These are phyloP conservation scores for Limanda limanda DNA, from an alignment of 2,113 vertebrate genomes.

Conservation along the genomic window DNA sequence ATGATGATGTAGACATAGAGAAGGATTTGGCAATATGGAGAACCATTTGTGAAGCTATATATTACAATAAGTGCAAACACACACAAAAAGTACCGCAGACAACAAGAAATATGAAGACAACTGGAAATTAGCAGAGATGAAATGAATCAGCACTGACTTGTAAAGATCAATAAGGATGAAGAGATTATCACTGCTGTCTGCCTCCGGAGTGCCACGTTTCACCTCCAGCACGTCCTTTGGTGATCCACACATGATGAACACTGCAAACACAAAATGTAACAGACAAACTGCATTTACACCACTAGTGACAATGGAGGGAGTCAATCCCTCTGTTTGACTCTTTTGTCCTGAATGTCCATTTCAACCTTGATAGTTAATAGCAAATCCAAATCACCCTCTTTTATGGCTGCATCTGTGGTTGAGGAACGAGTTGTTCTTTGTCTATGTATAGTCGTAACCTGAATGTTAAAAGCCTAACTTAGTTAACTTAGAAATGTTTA, in stretches of 20 bases:
- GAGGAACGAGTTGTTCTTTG: neutral
- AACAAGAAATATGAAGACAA: neutral
- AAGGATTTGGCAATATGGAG: too few relatives aligned
- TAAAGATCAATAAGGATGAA: slow-evolving; percentile 93
- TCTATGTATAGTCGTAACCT: neutral
- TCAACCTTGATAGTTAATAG: slow-evolving; percentile 48
- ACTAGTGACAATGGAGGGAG: neutral
- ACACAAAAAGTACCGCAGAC: neutral
- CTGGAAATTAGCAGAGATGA: neutral
- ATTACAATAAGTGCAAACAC: neutral
- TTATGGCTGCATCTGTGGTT: neutral
- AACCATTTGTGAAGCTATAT: neutral
- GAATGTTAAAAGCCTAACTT: neutral
- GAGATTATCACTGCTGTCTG: slow-evolving; percentile 79
- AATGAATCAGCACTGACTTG: slow-evolving; percentile 85
- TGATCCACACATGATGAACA: slow-evolving; percentile 90
- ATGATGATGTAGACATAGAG: too few relatives aligned
- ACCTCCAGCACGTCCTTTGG: slow-evolving; percentile 71
- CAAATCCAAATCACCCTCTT: slow-evolving; percentile 14
- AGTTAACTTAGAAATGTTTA: neutral
- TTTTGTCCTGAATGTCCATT: neutral
- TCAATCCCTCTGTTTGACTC: neutral
- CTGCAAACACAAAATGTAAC: slow-evolving; percentile 72
- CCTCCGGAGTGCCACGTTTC: slow-evolving; percentile 50
- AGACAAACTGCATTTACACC: neutral